These are phyloP conservation scores for Callyntrura guangdongensis DNA, from an alignment of 2,888 invertebrate species.

Conservation along the genomic window DNA sequence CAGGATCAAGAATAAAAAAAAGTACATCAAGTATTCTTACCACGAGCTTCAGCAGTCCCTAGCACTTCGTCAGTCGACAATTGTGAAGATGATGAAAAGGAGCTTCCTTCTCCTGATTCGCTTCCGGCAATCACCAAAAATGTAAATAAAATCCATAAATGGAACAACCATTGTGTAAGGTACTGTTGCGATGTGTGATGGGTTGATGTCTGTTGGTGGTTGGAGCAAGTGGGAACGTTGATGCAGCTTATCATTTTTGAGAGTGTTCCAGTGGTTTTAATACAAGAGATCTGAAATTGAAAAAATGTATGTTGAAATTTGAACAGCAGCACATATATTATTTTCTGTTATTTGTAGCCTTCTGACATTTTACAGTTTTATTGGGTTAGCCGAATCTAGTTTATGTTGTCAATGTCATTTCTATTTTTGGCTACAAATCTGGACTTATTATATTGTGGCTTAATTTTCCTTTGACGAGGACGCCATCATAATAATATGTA, in stretches of 20 bases:
- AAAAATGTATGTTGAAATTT: background rate
- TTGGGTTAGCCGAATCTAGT: background rate
- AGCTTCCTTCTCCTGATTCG: conserved; percentile 72
- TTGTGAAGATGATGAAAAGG: conserved; percentile 58
- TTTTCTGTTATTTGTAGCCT: too few species aligned
- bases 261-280: background rate
- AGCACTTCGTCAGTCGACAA: conserved; percentile 70
- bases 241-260: conserved; percentile 41
- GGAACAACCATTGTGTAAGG: conserved; percentile 72
- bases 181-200: conserved; percentile 25
- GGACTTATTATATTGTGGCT: too few species aligned
- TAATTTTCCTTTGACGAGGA: too few species aligned
- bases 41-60: conserved; percentile 70
- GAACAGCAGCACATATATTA: background rate
- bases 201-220: background rate
- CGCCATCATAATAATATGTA: too few species aligned
- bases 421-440: background rate
- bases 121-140: conserved; percentile 71
- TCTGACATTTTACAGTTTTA: too few species aligned
- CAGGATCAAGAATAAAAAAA: background rate
- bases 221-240: background rate
- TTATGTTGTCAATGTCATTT: conserved; percentile 22
- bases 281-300: conserved; percentile 1
- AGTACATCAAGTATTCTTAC: conserved; percentile 56
- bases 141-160: conserved; percentile 72